Conservation (phyloP, 2,113 vertebrate genomes). For the Bombycilla garrulus region DNA sequence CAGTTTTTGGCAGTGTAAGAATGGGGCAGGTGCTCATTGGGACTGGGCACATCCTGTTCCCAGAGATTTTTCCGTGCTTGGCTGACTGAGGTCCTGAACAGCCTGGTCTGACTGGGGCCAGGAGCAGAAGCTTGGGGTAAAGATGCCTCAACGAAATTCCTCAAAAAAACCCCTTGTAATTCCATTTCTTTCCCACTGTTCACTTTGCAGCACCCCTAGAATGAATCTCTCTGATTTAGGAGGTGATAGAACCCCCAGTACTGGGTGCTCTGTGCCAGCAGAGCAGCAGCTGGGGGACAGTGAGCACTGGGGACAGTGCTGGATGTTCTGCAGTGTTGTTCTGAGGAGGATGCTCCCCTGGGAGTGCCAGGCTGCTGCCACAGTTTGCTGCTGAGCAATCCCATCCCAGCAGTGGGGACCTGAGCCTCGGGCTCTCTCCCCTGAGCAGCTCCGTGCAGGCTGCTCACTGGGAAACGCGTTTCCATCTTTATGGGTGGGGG, state of each 20-base stretch:
- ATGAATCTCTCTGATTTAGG: neutral
- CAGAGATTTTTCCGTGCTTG: neutral
- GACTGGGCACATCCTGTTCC: neutral
- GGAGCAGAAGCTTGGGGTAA: neutral
- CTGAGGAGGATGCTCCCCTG: neutral
- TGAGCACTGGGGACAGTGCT: neutral
- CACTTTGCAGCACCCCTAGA: neutral
- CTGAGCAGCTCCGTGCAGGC: rapidly evolving
- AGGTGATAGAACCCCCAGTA: too few relatives aligned
- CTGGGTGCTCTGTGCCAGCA: neutral
- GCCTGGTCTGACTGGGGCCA: neutral
- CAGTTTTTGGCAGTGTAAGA: neutral
- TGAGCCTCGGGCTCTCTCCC: neutral
- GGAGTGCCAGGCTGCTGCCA: slow-evolving; percentile 36
- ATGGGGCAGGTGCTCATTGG: rapidly evolving
- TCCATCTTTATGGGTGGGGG: neutral
- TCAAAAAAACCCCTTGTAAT: rapidly evolving
- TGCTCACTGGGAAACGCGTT: neutral
- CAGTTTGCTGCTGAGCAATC: slow-evolving; percentile 9
- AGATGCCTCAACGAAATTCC: neutral
- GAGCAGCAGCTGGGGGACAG: neutral
- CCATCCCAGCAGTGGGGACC: neutral
- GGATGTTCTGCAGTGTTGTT: neutral
- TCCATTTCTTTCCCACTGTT: rapidly evolving
- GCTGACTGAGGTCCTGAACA: neutral